These are phyloP conservation scores for Lydus trimaculatus DNA, from an alignment of 2,888 invertebrate genomes.

Conservation along the genomic window DNA sequence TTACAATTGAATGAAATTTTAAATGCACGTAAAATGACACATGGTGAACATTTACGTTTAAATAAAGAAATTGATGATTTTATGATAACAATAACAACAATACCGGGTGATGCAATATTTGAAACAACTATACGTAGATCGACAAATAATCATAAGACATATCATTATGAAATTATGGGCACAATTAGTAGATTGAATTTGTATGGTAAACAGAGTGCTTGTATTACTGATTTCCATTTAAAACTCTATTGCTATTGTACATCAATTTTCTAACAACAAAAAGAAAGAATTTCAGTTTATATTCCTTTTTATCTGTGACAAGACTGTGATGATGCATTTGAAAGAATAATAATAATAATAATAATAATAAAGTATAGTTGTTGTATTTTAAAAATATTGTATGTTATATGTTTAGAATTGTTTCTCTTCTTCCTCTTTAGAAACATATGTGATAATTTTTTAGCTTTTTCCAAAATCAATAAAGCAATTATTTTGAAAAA, in stretches of 20 bases:
- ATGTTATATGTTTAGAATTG: neutral
- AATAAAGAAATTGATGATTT: slow-evolving; percentile 65
- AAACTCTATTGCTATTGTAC: slow-evolving; percentile 81
- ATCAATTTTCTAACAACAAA: slow-evolving; percentile 2
- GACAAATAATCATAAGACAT: slow-evolving; percentile 35
- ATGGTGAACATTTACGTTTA: slow-evolving; percentile 55
- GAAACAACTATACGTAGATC: slow-evolving; percentile 78
- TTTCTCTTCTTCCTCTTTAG: neutral
- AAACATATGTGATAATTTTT: neutral
- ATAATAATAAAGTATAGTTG: neutral
- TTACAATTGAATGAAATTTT: slow-evolving; percentile 69
- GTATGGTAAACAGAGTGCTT: slow-evolving; percentile 82
- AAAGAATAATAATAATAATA: neutral
- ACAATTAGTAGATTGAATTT: slow-evolving; percentile 80
- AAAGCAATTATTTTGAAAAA: neutral
- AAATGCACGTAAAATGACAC: slow-evolving; percentile 71
- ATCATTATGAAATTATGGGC: slow-evolving; percentile 66
- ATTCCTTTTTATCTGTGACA: neutral
- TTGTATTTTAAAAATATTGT: neutral
- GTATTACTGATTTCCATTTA: slow-evolving; percentile 76
- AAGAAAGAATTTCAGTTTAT: neutral
- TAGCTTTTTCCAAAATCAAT: neutral
- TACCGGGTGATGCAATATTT: slow-evolving; percentile 76
- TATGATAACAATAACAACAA: slow-evolving; percentile 68
- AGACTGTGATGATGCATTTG: neutral